A percentile compares a stretch with the other conserved stretches of the same genome.
These are phyloP conservation scores for Lerista edwardsae DNA, from an alignment of 2,797 vertebrate genomes.

Conservation along the genomic window DNA sequence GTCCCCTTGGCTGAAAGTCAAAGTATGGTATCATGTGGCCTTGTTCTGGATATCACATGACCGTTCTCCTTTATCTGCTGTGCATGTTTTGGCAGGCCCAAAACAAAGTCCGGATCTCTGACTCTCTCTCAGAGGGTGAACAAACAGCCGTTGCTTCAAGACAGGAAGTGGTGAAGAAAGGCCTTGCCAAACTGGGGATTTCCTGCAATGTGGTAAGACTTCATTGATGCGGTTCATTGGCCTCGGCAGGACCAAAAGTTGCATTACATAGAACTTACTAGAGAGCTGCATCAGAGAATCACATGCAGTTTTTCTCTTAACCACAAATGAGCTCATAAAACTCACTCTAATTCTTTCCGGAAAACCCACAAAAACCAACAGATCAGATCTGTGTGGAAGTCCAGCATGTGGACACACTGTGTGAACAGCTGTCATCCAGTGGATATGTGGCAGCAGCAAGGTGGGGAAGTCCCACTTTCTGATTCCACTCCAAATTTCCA, in stretches of 20 bases:
- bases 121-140: conserved; percentile 29
- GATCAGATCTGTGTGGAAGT: no score
- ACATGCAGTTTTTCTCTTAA: background rate
- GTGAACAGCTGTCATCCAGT: no score
- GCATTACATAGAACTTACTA: background rate
- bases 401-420: no score
- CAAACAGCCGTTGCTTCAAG: background rate
- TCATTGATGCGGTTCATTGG: background rate
- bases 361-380: no score
- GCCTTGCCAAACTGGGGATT: conserved; percentile 10
- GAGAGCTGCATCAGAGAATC: no score
- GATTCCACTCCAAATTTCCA: no score
- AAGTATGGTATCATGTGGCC: background rate
- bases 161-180: conserved; percentile 16
- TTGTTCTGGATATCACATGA: background rate
- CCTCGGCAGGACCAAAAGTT: background rate
- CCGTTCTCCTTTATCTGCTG: background rate
- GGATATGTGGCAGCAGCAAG: no score
- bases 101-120: background rate
- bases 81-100: conserved; percentile 1
- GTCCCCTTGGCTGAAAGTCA: background rate
- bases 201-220: conserved; percentile 6
- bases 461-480: no score
- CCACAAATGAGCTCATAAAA: background rate
- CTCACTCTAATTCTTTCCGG: background rate